A percentile compares a stretch with the other conserved stretches of the same genome.
Conservation (phyloP, 2,888 invertebrate species). For the Syritta pipiens region DNA sequence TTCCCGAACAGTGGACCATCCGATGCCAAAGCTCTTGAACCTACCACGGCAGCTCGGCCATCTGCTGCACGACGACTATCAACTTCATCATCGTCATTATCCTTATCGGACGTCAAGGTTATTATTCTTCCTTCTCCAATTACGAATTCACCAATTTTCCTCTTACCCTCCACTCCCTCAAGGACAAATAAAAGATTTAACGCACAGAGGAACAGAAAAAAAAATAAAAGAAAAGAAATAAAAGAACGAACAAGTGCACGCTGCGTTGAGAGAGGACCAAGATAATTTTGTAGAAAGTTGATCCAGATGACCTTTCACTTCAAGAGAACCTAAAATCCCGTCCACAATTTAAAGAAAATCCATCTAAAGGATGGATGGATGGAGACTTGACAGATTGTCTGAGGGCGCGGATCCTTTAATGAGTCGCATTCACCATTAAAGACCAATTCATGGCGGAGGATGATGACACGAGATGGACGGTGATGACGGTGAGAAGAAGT, state of each 20-base stretch:
- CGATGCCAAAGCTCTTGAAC: too few species aligned
- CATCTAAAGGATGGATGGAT: background rate
- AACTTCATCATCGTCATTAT: slow-evolving; percentile 22
- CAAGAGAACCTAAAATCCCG: slow-evolving; percentile 13
- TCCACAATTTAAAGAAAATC: too few species aligned
- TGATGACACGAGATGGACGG: slow-evolving; percentile 27
- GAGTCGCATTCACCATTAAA: slow-evolving; percentile 67
- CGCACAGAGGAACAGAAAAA: background rate
- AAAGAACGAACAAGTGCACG: slow-evolving; percentile 2
- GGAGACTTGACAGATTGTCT: slow-evolving; percentile 38
- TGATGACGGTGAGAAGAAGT: background rate
- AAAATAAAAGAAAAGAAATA: background rate
- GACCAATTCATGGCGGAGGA: slow-evolving; percentile 66
- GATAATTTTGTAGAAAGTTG: slow-evolving; percentile 53
- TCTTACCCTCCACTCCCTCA: background rate
- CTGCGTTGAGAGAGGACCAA: background rate
- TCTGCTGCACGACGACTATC: too few species aligned
- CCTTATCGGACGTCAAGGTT: slow-evolving; percentile 41
- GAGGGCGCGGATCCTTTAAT: slow-evolving; percentile 57
- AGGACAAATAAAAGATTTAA: slow-evolving; percentile 41
- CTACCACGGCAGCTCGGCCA: too few species aligned
- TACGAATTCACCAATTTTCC: slow-evolving; percentile 42
- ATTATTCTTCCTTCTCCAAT: slow-evolving; percentile 48
- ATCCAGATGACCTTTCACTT: slow-evolving; percentile 63
- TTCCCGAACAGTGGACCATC: too few species aligned